These are phyloP conservation scores for Cetonia aurata DNA, from an alignment of 2,888 invertebrate species.

Conservation along the genomic window DNA sequence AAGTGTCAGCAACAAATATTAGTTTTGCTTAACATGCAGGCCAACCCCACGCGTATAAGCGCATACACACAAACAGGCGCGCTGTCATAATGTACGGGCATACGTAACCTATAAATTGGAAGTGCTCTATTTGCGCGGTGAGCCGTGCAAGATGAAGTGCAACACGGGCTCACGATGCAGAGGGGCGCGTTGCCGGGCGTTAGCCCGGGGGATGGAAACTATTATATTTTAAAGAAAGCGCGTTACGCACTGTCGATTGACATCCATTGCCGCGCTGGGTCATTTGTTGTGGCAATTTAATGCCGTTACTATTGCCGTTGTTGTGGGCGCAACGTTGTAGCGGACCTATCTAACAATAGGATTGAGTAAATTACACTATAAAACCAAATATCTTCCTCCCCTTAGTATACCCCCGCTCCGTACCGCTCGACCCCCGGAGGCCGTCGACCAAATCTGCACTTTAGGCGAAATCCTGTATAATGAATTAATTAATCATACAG, in stretches of 20 bases:
- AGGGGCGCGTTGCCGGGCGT: slow-evolving; percentile 37
- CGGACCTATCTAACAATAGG: slow-evolving; percentile 48
- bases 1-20: slow-evolving; percentile 49
- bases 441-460: slow-evolving; percentile 28
- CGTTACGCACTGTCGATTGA: slow-evolving; percentile 54
- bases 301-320: slow-evolving; percentile 49
- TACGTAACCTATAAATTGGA: slow-evolving; percentile 51
- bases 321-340: slow-evolving; percentile 47
- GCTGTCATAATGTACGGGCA: slow-evolving; percentile 49
- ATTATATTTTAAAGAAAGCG: slow-evolving; percentile 58
- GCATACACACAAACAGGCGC: too few relatives aligned
- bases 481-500: slow-evolving; percentile 33
- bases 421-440: neutral
- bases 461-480: slow-evolving; percentile 21
- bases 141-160: slow-evolving; percentile 59
- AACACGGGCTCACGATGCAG: slow-evolving; percentile 51
- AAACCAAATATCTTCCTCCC: slow-evolving; percentile 51
- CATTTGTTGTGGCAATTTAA: slow-evolving; percentile 56
- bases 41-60: slow-evolving; percentile 13
- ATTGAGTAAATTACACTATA: slow-evolving; percentile 52
- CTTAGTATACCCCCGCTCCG: too few relatives aligned
- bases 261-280: slow-evolving; percentile 55
- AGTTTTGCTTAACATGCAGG: slow-evolving; percentile 46
- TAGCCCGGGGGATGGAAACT: slow-evolving; percentile 52
- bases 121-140: slow-evolving; percentile 57